Evolutionary conservation across 2,888 invertebrate species (phyloP), one percentile per base, ranked within the genome.

Genomic region (Cyclophora albipunctata): DNA sequence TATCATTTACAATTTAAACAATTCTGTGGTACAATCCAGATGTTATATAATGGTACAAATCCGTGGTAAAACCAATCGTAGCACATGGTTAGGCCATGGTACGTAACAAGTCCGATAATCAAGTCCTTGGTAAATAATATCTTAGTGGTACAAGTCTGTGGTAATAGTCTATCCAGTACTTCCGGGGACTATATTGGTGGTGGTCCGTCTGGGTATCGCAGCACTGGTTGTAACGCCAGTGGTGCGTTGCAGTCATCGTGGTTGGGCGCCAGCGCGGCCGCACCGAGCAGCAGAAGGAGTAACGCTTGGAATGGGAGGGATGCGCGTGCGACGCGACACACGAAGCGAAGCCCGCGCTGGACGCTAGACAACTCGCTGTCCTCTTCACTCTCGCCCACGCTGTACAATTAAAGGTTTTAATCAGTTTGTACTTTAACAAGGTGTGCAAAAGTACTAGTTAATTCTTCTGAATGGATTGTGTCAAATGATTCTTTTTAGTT

Each of bases 251-350:
- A 91, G 81, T 94, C 94, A 58, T 93, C 92, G 59, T 94, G 92
- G 81, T 95, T 93, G 3, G 97, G 97, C 49, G 98, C 95, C 66
- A 99, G 90, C 48, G 97, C 95, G 48, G 98, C 98, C 54, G 97
- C 95, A 52, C 98, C 98, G 71, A 99, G 91, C 67, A 99, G 91
- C 55, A 98, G 90, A 67, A 98, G 91, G 90, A 99, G 94, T 69
- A 99, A 89, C 56, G 97, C 96, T 89, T 99, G 98, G 78, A 99
- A 95, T 48, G 98, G 98, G 62, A 98, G 90, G 34, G 98, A 96
- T 49, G 97, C 95, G 75, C 97, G 92, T 60, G 97, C 92, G 64
- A 97, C 97, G 71, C 98, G 93, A 65, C 95, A 93, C 78, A 97
- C 91, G 91, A 96, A 96, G 59, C 94, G 92, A 67, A 94, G 94